Evolutionary conservation across 2,797 vertebrate genomes (phyloP).

Genomic region (Nannoperca obscura): DNA sequence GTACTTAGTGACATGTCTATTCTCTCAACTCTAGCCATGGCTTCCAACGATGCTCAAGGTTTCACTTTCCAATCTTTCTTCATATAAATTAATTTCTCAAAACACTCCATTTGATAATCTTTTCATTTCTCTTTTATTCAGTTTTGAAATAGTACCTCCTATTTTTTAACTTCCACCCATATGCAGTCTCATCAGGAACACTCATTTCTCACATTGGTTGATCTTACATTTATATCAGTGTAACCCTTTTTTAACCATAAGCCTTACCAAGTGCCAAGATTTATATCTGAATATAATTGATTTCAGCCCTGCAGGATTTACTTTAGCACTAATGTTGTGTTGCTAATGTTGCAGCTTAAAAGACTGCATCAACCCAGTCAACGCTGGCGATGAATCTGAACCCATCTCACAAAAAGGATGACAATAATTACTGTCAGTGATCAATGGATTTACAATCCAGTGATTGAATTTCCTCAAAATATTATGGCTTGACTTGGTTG

Average conservation of each 20-base stretch:
- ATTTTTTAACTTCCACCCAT: background rate
- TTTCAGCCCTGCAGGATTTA: constrained; percentile 34
- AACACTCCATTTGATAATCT: constrained; percentile 13
- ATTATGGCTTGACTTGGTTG: constrained; percentile 48
- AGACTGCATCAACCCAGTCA: constrained; percentile 54
- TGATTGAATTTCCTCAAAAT: constrained; percentile 32
- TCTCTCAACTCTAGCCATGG: constrained; percentile 70
- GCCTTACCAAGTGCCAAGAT: constrained; percentile 25
- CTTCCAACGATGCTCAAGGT: constrained; percentile 77
- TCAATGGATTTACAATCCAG: constrained; percentile 17
- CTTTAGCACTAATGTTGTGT: constrained; percentile 53
- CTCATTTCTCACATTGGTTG: constrained; percentile 4
- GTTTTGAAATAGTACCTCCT: constrained; percentile 12
- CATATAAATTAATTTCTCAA: constrained; percentile 16
- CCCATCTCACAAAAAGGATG: constrained; percentile 15
- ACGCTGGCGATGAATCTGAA: constrained; percentile 20
- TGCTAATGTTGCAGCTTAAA: constrained; percentile 34
- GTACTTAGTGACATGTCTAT: constrained; percentile 47
- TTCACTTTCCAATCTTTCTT: constrained; percentile 65
- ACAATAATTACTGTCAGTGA: constrained; percentile 14
- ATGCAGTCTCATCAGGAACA: background rate
- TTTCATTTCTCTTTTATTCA: background rate
- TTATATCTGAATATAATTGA: constrained; percentile 16
- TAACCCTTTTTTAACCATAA: constrained; percentile 49
- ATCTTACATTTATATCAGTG: background rate